Evolutionary conservation across 2,888 invertebrate species (phyloP).

Genomic region (Molanna angustata): DNA sequence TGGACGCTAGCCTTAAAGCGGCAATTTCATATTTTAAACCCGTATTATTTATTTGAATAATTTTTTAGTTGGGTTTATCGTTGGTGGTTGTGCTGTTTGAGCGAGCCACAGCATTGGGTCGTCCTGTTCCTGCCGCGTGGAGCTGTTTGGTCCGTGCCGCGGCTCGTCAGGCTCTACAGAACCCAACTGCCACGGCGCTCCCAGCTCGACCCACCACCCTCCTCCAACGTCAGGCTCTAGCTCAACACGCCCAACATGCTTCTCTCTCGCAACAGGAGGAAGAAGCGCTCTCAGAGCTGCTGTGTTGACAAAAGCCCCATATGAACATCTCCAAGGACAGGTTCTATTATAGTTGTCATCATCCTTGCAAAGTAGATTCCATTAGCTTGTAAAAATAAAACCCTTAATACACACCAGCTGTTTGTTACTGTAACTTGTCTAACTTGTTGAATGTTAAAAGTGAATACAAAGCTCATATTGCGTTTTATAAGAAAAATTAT

Average conservation of each 20-base stretch:
- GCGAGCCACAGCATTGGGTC: conserved; percentile 48
- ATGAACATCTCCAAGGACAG: no score
- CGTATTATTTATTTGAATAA: background rate
- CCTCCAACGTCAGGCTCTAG: conserved; percentile 3
- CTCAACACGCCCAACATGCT: conserved; percentile 8
- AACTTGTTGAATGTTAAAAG: no score
- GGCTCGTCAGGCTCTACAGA: conserved; percentile 11
- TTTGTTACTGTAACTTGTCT: no score
- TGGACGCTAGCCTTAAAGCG: background rate
- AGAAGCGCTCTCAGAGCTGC: conserved; percentile 16
- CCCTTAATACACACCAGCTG: no score
- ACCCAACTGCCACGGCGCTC: background rate
- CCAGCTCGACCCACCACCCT: conserved; percentile 1
- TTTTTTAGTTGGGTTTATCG: conserved; percentile 56
- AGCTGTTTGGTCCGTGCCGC: conserved; percentile 20
- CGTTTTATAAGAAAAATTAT: no score
- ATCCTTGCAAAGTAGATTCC: no score
- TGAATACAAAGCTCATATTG: no score
- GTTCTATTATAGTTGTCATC: no score
- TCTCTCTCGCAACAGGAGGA: conserved; percentile 9
- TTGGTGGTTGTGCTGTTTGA: conserved; percentile 53
- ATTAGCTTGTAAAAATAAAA: no score
- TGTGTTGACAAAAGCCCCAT: conserved; percentile 14
- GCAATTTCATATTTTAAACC: no score
- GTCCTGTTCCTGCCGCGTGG: conserved; percentile 37